Evolutionary conservation across 1,140 invertebrate species (phyloP).

Genomic region (Zaprionus camerounensis): DNA sequence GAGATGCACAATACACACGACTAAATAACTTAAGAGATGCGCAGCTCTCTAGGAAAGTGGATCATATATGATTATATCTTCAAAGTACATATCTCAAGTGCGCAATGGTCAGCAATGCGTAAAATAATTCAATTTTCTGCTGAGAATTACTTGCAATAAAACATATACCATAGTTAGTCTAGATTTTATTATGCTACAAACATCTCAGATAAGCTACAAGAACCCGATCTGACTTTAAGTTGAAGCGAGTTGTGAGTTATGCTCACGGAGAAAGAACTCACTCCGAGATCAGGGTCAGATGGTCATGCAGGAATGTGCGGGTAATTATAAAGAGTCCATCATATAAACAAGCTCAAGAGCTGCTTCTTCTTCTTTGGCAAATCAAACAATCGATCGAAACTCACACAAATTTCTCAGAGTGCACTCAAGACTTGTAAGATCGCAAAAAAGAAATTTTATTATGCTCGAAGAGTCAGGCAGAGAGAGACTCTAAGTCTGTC

Average conservation of each 20-base stretch:
- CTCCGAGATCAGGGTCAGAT: not conserved
- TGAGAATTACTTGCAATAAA: slow-evolving; percentile 21
- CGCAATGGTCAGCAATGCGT: slow-evolving; percentile 9
- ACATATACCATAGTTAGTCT: not conserved
- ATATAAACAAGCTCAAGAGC: not conserved
- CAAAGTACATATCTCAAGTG: not conserved
- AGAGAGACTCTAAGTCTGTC: slow-evolving; percentile 15
- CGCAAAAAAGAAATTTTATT: slow-evolving; percentile 6
- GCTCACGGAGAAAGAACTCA: not conserved
- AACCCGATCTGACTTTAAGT: not conserved
- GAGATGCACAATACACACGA: not conserved
- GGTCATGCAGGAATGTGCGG: not conserved
- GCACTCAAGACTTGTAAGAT: not conserved
- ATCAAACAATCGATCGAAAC: not conserved
- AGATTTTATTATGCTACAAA: not conserved
- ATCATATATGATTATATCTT: not conserved
- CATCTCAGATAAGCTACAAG: not conserved
- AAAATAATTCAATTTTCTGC: slow-evolving; percentile 19
- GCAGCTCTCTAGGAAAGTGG: not conserved
- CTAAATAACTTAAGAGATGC: not conserved
- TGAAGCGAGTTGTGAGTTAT: not conserved
- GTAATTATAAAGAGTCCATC: not conserved
- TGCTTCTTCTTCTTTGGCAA: too few species aligned
- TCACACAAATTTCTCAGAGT: not conserved
- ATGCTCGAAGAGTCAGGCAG: not conserved